Conservation (phyloP, 2,797 vertebrate genomes). For the Myripristis jacobus region DNA sequence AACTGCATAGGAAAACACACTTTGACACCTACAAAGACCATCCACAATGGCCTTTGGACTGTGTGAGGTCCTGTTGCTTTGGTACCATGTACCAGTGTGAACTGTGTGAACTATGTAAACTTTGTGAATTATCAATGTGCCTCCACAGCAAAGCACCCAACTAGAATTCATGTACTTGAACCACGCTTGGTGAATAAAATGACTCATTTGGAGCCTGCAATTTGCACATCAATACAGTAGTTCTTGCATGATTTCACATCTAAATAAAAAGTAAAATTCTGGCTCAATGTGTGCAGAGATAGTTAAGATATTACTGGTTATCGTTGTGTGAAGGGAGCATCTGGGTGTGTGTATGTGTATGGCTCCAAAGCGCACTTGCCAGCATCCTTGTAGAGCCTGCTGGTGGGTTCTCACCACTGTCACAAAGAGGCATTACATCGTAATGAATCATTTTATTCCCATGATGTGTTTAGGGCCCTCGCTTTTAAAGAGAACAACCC, state of each 20-base stretch:
- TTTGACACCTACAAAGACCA: not conserved
- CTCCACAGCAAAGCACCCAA: not conserved
- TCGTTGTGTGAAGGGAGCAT: slow-evolving; percentile 29
- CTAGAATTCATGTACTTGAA: not conserved
- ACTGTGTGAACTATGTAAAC: too few relatives aligned
- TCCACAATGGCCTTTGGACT: not conserved
- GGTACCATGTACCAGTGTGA: not conserved
- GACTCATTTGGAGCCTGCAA: not conserved
- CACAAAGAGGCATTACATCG: slow-evolving; percentile 69
- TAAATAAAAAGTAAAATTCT: too few relatives aligned
- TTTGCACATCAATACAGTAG: slow-evolving; percentile 21
- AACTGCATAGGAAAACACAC: slow-evolving; percentile 19
- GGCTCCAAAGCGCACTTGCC: slow-evolving; percentile 48
- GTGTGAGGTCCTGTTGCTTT: slow-evolving; percentile 30
- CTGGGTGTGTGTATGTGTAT: slow-evolving; percentile 2
- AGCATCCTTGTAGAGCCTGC: slow-evolving; percentile 34
- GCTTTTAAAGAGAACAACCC: slow-evolving; percentile 64
- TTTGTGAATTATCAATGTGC: not conserved
- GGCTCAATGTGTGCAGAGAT: slow-evolving; percentile 1
- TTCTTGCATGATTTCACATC: slow-evolving; percentile 23
- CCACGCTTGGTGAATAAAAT: slow-evolving; percentile 10
- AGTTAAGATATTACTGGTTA: slow-evolving; percentile 10
- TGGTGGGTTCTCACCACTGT: slow-evolving; percentile 68
- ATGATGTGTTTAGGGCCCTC: slow-evolving; percentile 65
- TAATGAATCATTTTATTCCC: slow-evolving; percentile 68